Evolutionary conservation across 2,888 invertebrate species (phyloP).

Genomic region (Encarsia formosa): DNA sequence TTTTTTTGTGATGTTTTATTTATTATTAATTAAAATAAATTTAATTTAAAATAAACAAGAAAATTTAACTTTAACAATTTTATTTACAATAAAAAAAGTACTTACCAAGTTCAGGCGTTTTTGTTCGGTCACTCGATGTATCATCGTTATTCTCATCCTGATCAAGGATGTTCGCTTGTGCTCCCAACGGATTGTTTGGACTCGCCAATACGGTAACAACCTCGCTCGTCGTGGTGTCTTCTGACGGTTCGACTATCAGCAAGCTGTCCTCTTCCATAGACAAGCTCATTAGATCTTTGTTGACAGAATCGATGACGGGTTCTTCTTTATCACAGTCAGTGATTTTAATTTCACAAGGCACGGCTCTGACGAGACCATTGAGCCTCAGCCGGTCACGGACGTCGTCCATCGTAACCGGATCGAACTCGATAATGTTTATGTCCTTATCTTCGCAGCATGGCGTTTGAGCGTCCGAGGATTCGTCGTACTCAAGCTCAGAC

Average conservation of each 20-base stretch:
- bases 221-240: constrained; percentile 58
- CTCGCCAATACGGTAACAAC: constrained; percentile 56
- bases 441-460: constrained; percentile 30
- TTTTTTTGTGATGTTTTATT: too few species aligned
- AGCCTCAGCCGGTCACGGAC: constrained; percentile 40
- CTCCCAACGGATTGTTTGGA: constrained; percentile 48
- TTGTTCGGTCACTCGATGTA: constrained; percentile 11
- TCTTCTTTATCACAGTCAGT: constrained; percentile 36
- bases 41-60: not conserved
- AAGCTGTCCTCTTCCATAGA: constrained; percentile 60
- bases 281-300: constrained; percentile 37
- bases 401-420: constrained; percentile 46
- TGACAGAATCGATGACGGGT: constrained; percentile 50
- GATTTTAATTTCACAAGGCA: constrained; percentile 20
- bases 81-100: not conserved
- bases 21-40: too few species aligned
- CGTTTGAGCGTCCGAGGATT: constrained; percentile 39
- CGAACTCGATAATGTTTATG: constrained; percentile 44
- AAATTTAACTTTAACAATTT: not conserved
- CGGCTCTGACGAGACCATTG: constrained; percentile 4
- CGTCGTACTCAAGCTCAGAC: constrained; percentile 42
- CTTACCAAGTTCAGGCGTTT: constrained; percentile 13
- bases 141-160: constrained; percentile 1
- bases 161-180: constrained; percentile 23
- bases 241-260: constrained; percentile 56